Base-by-base conservation (phyloP, 2,113 vertebrate species). In the Pipa parva region DNA sequence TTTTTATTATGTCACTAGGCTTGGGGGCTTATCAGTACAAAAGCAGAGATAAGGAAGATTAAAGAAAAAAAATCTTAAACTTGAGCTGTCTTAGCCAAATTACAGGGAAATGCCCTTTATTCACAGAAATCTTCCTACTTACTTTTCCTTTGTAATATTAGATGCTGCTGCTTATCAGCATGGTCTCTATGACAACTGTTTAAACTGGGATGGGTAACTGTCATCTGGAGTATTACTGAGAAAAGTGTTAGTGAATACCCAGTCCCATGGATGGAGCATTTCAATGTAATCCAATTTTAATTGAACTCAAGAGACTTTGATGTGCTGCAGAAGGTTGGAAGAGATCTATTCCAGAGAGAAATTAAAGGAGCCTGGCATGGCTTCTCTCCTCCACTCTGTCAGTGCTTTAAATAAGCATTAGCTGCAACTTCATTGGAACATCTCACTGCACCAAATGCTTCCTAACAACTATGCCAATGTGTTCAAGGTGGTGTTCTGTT, bases 231-330 rank as follows among this genome's bases (percentile, higher is more conserved):
- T 90, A 91, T 93, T 89, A 91, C 85, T 71, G 85, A 86, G 90
- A 91, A 89, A 92, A 92, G 91, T 89, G 89, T 86, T 88, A 88
- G 87, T 88, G 91, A 92, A 88, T 85, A 78, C 82, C 79, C 82
- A 83, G 84, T 84, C 85, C 88, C 85, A 85, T 86, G 90, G 90
- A 90, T 89, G 88, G 89, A 90, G 87, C 87, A 89, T 95, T 92
- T 94, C 90, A 89, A 88, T 92, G 90, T 99, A 98, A 97, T 98
- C 93, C 97, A 93, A 90, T 97, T 98, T 96, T 99, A 99, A 99
- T 99, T 99, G 94, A 95, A 92, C 96, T 97, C 96, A 87, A 91
- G 96, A 97, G 95, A 95, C 92, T 94, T 91, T 89, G 90, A 89
- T 90, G 92, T 91, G 91, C 87, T 89, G 87, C 89, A 68, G 87